Conservation (phyloP, 2,888 invertebrate species). For the Oscheius myriophilus region DNA sequence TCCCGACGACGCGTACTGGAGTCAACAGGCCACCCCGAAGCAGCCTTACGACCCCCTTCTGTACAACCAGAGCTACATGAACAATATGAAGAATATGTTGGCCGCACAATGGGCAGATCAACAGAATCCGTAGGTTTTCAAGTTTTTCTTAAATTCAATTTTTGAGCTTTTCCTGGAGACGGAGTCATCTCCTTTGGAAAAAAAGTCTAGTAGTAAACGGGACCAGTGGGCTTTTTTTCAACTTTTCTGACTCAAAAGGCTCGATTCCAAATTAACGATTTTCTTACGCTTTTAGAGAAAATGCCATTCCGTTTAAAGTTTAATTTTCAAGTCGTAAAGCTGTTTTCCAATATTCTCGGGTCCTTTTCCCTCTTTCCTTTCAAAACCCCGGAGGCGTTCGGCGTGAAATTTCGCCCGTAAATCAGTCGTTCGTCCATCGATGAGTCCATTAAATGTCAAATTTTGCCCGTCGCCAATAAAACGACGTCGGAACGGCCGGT, state of each 20-base stretch:
- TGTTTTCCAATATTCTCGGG: too few relatives aligned
- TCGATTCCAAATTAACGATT: too few relatives aligned
- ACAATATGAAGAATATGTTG: slow-evolving; percentile 66
- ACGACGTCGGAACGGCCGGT: not conserved
- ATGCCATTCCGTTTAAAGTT: slow-evolving; percentile 4
- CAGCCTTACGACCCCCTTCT: slow-evolving; percentile 32
- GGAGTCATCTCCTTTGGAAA: not conserved
- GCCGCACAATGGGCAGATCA: slow-evolving; percentile 65
- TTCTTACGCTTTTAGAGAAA: too few relatives aligned
- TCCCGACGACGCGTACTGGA: slow-evolving; percentile 32
- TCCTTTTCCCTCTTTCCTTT: too few relatives aligned
- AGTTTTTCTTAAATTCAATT: not conserved
- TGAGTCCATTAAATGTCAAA: slow-evolving; percentile 28
- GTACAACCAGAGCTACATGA: slow-evolving; percentile 63
- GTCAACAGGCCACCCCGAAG: slow-evolving; percentile 28
- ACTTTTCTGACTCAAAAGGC: too few relatives aligned
- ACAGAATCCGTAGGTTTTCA: slow-evolving; percentile 50
- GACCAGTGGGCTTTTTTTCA: too few relatives aligned
- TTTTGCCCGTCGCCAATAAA: slow-evolving; percentile 16
- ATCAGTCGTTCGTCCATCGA: slow-evolving; percentile 18
- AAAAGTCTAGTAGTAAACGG: not conserved
- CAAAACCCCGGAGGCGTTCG: too few relatives aligned
- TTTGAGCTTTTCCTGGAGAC: not conserved
- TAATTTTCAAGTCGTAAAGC: slow-evolving; percentile 12
- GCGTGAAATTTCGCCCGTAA: slow-evolving; percentile 1